Conservation (phyloP, 2,113 vertebrate genomes). For the Carlito syrichta region DNA sequence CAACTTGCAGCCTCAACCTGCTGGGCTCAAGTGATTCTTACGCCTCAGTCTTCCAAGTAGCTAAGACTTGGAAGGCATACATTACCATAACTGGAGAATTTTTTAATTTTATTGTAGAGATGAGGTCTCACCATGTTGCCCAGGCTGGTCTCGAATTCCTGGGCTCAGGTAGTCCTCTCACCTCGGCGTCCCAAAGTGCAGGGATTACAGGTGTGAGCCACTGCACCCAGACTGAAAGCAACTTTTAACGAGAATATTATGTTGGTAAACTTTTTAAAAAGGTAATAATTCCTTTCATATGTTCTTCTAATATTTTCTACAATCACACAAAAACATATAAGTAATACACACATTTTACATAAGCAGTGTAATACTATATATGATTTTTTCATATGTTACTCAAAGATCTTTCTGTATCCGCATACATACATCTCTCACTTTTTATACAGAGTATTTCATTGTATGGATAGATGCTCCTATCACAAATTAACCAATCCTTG, state of each 20-base stretch:
- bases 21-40: too few relatives aligned
- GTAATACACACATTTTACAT: not conserved
- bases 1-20: too few relatives aligned
- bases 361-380: not conserved
- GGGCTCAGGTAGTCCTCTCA: too few relatives aligned
- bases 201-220: too few relatives aligned
- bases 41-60: too few relatives aligned
- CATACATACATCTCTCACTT: not conserved
- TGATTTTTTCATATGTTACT: not conserved
- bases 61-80: too few relatives aligned
- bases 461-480: not conserved
- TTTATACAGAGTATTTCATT: not conserved
- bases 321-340: not conserved
- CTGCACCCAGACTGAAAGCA: too few relatives aligned
- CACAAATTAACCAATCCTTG: not conserved
- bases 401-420: not conserved
- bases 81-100: too few relatives aligned
- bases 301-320: not conserved
- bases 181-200: too few relatives aligned
- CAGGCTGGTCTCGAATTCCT: too few relatives aligned
- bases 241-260: not conserved
- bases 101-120: too few relatives aligned
- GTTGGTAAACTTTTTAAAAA: not conserved
- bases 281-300: not conserved
- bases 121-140: too few relatives aligned